These are phyloP conservation scores for Megaceryle alcyon DNA, from an alignment of 2,797 vertebrate species.

Conservation along the genomic window DNA sequence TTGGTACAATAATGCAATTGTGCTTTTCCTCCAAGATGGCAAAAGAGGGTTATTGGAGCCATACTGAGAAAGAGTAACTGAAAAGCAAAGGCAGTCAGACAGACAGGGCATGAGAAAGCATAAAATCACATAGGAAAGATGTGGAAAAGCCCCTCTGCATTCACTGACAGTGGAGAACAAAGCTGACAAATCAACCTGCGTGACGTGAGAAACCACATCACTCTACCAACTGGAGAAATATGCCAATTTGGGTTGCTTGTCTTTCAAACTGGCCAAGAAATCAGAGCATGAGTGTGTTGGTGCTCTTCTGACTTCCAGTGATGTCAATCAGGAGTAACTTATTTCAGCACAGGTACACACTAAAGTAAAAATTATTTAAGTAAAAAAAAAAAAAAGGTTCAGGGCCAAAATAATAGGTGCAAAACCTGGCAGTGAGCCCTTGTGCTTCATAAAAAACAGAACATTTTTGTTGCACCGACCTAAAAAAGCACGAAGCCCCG, in stretches of 20 bases:
- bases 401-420: background rate
- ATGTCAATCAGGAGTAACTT: background rate
- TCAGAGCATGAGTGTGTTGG: background rate
- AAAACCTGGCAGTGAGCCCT: background rate
- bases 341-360: background rate
- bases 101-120: background rate
- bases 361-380: background rate
- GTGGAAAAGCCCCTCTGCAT: background rate
- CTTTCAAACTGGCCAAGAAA: background rate
- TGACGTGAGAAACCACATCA: background rate
- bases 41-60: background rate
- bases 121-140: background rate
- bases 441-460: fast-evolving
- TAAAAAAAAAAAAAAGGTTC: background rate
- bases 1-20: conserved; percentile 35
- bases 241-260: background rate
- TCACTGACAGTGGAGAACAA: background rate
- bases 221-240: background rate
- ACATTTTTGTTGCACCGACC: background rate
- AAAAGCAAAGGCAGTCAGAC: background rate
- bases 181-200: background rate
- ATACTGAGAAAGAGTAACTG: background rate
- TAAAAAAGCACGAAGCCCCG: background rate
- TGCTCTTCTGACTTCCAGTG: background rate
- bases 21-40: conserved; percentile 16